Percentiles rank a stretch among this genome's conserved stretches.
Evolutionary conservation across 2,797 vertebrate species (phyloP).

Genomic region (Sebastiscus tertius): DNA sequence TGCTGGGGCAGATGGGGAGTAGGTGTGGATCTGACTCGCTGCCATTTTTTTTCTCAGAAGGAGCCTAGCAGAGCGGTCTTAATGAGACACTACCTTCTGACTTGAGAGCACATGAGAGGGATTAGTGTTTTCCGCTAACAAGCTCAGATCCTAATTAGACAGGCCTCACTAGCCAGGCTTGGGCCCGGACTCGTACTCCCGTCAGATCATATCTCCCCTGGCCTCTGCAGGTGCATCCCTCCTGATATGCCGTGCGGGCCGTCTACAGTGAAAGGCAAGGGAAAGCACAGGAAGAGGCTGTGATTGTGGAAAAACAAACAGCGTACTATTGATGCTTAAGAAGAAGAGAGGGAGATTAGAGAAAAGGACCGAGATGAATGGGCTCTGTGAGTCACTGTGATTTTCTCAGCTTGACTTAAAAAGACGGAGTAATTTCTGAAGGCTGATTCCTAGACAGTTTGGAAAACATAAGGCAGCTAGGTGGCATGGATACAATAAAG

Average conservation of each 20-base stretch:
- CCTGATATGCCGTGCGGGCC: conserved; percentile 40
- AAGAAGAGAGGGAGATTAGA: conserved; percentile 55
- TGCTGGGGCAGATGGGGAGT: conserved; percentile 57
- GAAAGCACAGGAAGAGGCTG: conserved; percentile 52
- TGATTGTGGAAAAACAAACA: conserved; percentile 67
- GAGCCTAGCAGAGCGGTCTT: conserved; percentile 71
- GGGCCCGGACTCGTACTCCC: conserved; percentile 45
- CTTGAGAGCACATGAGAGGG: conserved; percentile 84
- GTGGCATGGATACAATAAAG: not conserved
- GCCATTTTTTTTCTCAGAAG: conserved; percentile 72
- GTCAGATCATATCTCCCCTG: conserved; percentile 68
- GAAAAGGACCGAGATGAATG: conserved; percentile 45
- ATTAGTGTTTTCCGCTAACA: conserved; percentile 83
- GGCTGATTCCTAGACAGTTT: conserved; percentile 7
- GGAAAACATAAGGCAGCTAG: conserved; percentile 27
- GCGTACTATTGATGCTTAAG: conserved; percentile 43
- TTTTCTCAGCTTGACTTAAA: conserved; percentile 33
- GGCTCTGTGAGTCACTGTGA: conserved; percentile 24
- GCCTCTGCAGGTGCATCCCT: conserved; percentile 69
- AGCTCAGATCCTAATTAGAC: conserved; percentile 85
- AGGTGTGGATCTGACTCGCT: conserved; percentile 60
- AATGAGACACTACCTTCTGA: conserved; percentile 85
- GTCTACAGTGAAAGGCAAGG: conserved; percentile 32
- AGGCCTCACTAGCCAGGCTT: conserved; percentile 73
- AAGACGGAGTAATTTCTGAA: conserved; percentile 22